Conservation (phyloP, 2,888 invertebrate species). For the Cynaeus angustus region DNA sequence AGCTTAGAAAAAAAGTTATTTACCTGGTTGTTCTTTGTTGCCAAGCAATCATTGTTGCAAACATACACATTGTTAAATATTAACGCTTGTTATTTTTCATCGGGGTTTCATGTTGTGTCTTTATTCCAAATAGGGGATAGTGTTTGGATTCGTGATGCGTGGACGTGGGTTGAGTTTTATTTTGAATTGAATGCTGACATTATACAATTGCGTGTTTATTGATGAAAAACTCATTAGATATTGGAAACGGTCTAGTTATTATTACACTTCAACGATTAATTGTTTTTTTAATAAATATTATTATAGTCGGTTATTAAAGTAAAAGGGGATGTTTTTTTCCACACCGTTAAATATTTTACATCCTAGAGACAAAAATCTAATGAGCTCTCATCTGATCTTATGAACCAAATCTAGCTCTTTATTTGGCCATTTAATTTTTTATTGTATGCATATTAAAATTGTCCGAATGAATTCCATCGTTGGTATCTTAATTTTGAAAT, state of each 20-base stretch:
- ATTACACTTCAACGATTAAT: background rate
- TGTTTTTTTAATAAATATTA: background rate
- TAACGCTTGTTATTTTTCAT: slow-evolving; percentile 17
- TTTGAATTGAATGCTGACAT: slow-evolving; percentile 19
- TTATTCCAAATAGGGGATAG: slow-evolving; percentile 1
- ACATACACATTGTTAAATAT: slow-evolving; percentile 47
- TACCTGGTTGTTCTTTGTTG: slow-evolving; percentile 35
- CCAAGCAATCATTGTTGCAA: slow-evolving; percentile 42
- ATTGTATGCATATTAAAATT: too few relatives aligned
- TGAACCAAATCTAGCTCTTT: too few relatives aligned
- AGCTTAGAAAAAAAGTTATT: slow-evolving; percentile 28
- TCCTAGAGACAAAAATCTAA: too few relatives aligned
- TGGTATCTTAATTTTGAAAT: too few relatives aligned
- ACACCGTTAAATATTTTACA: too few relatives aligned
- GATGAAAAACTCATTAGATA: slow-evolving; percentile 5
- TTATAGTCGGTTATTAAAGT: too few relatives aligned
- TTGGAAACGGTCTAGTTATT: background rate
- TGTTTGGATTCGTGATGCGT: background rate
- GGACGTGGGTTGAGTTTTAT: slow-evolving; percentile 22
- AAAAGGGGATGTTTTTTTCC: too few relatives aligned
- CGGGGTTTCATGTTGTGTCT: slow-evolving; percentile 14
- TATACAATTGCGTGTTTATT: slow-evolving; percentile 26
- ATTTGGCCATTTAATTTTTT: too few relatives aligned
- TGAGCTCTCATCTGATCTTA: too few relatives aligned
- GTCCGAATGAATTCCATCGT: too few relatives aligned